Evolutionary conservation across 2,888 invertebrate species (phyloP).

Genomic region (Eurytoma adleriae): DNA sequence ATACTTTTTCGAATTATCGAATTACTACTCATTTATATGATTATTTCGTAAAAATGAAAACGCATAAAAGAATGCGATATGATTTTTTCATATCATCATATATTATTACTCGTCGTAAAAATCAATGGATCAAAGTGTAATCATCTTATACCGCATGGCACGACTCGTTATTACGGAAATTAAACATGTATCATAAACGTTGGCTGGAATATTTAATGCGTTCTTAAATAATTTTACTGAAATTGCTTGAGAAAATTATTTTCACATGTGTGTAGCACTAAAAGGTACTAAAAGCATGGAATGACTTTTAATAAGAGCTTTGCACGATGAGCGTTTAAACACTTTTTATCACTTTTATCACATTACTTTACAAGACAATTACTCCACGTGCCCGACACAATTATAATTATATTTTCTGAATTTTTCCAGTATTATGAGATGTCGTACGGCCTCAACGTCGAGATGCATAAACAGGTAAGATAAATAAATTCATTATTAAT

Average conservation of each 20-base stretch:
- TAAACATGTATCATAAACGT: background rate
- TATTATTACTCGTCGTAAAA: too few relatives aligned
- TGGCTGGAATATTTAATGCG: background rate
- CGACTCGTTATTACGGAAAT: constrained; percentile 30
- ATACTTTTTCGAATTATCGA: too few relatives aligned
- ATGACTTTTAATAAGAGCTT: constrained; percentile 37
- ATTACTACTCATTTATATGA: too few relatives aligned
- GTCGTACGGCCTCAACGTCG: constrained; percentile 97
- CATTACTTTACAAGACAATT: constrained; percentile 6
- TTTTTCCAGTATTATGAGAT: constrained; percentile 97
- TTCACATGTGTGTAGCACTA: background rate
- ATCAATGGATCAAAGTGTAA: too few relatives aligned
- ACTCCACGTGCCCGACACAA: background rate
- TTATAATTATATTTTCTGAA: constrained; percentile 45
- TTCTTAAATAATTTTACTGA: constrained; percentile 10
- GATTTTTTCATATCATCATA: too few relatives aligned
- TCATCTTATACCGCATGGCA: background rate
- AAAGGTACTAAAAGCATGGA: constrained; percentile 10
- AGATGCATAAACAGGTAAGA: constrained; percentile 97
- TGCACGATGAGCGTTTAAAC: constrained; percentile 33
- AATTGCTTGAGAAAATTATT: constrained; percentile 18
- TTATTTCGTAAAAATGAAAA: too few relatives aligned
- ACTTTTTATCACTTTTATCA: constrained; percentile 42
- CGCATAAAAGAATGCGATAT: too few relatives aligned
- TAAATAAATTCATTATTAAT: background rate